A percentile compares a stretch with the other conserved stretches of the same genome.
Conservation (phyloP, 2,888 invertebrate genomes). For the Oxycera nigricornis region DNA sequence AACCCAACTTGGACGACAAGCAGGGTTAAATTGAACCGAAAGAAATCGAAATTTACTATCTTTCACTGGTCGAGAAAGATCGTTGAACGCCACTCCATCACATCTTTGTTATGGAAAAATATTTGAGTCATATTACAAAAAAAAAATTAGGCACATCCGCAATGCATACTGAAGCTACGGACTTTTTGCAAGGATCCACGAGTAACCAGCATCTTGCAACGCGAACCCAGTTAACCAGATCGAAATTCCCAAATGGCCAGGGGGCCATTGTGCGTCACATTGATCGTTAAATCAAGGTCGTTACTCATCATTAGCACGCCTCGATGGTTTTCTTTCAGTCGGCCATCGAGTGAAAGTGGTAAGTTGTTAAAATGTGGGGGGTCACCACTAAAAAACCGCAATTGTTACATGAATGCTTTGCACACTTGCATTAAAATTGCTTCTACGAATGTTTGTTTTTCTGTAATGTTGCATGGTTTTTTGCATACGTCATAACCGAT, state of each 20-base stretch:
- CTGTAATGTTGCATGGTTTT: not conserved
- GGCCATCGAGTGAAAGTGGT: constrained; percentile 27
- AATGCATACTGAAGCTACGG: not conserved
- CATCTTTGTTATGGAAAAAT: not conserved
- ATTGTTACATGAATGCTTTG: not conserved
- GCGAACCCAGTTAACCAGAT: not conserved
- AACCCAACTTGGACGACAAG: too few relatives aligned
- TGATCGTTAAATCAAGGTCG: constrained; percentile 13
- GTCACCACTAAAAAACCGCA: not conserved
- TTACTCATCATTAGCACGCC: not conserved
- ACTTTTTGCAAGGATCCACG: not conserved
- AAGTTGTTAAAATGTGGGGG: not conserved
- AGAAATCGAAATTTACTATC: not conserved
- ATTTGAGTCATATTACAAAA: too few relatives aligned
- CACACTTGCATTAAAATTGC: not conserved
- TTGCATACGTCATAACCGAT: constrained; percentile 1
- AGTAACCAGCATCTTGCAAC: not conserved
- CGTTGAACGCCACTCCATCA: not conserved
- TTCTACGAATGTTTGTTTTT: not conserved
- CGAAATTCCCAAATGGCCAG: not conserved
- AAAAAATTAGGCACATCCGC: not conserved
- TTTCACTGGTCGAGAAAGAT: not conserved
- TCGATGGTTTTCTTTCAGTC: not conserved
- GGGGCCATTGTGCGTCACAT: not conserved
- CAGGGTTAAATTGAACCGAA: not conserved